phyloP scores from a whole-genome alignment of 2,888 invertebrate genomes.

The Chloroclystis v-ata region DNA sequence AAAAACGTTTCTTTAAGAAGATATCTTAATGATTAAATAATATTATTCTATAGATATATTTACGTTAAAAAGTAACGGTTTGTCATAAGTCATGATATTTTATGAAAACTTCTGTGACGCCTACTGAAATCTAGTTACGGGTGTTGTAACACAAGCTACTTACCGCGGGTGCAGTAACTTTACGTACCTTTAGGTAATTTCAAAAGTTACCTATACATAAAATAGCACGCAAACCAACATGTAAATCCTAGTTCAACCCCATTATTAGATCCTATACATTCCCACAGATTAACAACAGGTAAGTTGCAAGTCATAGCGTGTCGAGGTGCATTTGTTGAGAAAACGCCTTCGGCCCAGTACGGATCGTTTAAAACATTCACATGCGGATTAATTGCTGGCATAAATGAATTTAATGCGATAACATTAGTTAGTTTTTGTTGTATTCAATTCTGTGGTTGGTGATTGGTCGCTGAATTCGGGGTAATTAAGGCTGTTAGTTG shows the following conservation, averaged over 20 bases:
- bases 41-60: too few relatives aligned
- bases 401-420: constrained; percentile 60
- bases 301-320: constrained; percentile 47
- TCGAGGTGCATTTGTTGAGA: constrained; percentile 48
- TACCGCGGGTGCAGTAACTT: too few relatives aligned
- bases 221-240: background rate
- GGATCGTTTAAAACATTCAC: constrained; percentile 51
- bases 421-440: constrained; percentile 39
- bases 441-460: constrained; percentile 11
- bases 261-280: constrained; percentile 25
- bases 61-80: too few relatives aligned
- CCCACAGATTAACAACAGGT: constrained; percentile 38
- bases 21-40: too few relatives aligned
- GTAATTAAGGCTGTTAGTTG: background rate
- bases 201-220: too few relatives aligned
- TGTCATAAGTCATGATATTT: too few relatives aligned
- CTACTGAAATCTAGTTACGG: too few relatives aligned
- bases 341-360: constrained; percentile 33
- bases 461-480: background rate
- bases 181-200: too few relatives aligned
- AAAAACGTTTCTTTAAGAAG: too few relatives aligned
- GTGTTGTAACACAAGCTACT: too few relatives aligned
- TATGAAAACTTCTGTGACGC: too few relatives aligned
- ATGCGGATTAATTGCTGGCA: constrained; percentile 59
- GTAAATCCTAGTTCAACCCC: background rate